phyloP scores from a whole-genome alignment of 2,797 vertebrate genomes.

The Rhynchonycteris naso region DNA sequence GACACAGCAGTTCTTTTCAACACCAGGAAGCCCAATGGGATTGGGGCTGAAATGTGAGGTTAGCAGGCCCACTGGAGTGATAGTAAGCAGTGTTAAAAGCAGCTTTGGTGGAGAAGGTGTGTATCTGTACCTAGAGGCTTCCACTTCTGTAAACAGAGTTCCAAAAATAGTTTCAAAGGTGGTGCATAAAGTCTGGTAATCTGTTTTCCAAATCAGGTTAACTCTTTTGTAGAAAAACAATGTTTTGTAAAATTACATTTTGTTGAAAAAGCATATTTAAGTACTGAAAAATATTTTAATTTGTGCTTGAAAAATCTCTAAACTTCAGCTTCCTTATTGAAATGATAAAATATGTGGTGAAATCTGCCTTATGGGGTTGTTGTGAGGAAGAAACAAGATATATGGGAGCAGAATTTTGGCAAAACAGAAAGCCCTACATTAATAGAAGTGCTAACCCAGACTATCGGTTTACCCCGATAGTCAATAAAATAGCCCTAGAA shows the following conservation, averaged over 20 bases:
- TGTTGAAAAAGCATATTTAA: not conserved
- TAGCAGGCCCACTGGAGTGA: not conserved
- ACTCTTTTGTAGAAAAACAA: constrained; percentile 18
- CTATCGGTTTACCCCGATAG: not conserved
- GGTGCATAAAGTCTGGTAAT: not conserved
- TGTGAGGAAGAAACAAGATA: not conserved
- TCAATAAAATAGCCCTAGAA: not conserved
- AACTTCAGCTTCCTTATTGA: not conserved
- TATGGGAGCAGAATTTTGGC: not conserved
- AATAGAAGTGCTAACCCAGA: not conserved
- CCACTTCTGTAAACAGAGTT: not conserved
- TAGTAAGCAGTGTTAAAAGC: not conserved
- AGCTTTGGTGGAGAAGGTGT: not conserved
- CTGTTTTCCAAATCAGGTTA: constrained; percentile 3
- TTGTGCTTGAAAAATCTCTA: not conserved
- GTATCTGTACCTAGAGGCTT: not conserved
- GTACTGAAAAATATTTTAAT: not conserved
- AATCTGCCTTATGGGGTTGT: not conserved
- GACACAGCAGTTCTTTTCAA: not conserved
- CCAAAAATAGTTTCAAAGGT: not conserved
- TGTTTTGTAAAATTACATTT: not conserved
- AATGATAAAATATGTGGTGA: not conserved
- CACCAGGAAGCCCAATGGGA: not conserved
- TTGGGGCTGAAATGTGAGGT: not conserved
- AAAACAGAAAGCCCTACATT: not conserved